Conservation (phyloP, 2,113 vertebrate species). For the Oryzias celebensis region DNA sequence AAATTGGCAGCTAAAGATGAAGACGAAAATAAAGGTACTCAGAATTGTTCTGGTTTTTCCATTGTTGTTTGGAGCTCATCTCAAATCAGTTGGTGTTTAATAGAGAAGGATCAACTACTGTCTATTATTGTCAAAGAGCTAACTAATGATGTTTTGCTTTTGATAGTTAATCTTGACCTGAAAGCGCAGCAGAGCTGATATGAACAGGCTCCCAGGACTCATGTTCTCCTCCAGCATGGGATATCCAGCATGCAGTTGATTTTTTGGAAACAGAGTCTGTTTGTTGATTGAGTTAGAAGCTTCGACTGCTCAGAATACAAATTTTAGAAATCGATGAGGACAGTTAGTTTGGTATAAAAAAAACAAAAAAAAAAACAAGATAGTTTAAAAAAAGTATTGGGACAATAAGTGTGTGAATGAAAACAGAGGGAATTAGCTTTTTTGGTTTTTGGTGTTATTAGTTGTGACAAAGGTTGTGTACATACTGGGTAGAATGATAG, state of each 20-base stretch:
- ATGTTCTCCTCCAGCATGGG: slow-evolving; percentile 6
- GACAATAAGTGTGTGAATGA: too few species aligned
- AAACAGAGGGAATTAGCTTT: too few species aligned
- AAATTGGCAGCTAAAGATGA: too few species aligned
- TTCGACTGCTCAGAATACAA: slow-evolving; percentile 9
- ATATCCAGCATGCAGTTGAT: slow-evolving; percentile 1
- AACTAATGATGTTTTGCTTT: slow-evolving; percentile 25
- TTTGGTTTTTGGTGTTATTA: too few species aligned
- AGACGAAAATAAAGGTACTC: too few species aligned
- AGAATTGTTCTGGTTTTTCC: too few species aligned
- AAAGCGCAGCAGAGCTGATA: slow-evolving; percentile 25
- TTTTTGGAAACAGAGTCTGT: slow-evolving; percentile 10
- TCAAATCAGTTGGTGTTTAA: too few species aligned
- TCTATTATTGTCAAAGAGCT: slow-evolving; percentile 19
- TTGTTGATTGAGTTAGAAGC: slow-evolving; percentile 20
- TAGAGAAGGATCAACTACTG: background rate
- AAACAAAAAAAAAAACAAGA: background rate
- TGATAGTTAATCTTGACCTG: slow-evolving; percentile 35
- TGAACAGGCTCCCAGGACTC: slow-evolving; percentile 24
- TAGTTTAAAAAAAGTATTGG: background rate
- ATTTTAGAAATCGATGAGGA: slow-evolving; percentile 10
- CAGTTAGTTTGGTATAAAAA: slow-evolving; percentile 2
- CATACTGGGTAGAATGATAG: too few species aligned
- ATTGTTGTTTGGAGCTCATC: too few species aligned
- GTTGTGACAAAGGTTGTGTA: too few species aligned